Base-by-base conservation (phyloP, 2,797 vertebrate genomes). In the Gorsachius magnificus region DNA sequence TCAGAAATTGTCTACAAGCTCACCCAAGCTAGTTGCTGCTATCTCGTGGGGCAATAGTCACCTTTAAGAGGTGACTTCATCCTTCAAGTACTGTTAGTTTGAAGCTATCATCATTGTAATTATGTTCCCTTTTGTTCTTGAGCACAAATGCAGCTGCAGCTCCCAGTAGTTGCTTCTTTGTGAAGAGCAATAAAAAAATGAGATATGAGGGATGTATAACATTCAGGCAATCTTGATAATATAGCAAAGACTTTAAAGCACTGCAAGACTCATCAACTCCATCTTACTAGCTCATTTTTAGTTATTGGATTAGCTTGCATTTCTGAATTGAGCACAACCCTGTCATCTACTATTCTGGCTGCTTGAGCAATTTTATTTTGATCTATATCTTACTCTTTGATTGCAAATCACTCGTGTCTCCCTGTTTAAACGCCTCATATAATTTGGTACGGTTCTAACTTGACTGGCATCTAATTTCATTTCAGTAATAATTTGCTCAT, bases 251-350 rank as follows among this genome's bases (percentile, higher is more conserved):
- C 74, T 82, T 89, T 90, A 54, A 92, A 95, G 43, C 19, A 76
- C 70, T 90, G 66, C 50, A 66, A 70, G 70, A 58, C 46, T 90
- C 75, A 79, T 89, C 57, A 94, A 82, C 35, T 84, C 61, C 26
- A 82, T 83, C 24, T 89, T 94, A 75, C 46, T 86, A 90, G 21
- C 77, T 92, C 28, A 63, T 87, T 93, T 94, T 90, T 79, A 87
- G 70, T 90, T 93, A 94, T 63, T 94, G 68, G 65, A 84, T 96
- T 92, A 96, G 43, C 54, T 89, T 82, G 43, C 15, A 25, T 51
- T 94, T 92, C 74, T 87, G 83, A 87, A 72, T 72, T 69, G 71
- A 87, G 77, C 22, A 51, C 38, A 58, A 29, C 35, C 24, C 60
- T 88, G 51, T 79, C 58, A 95, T 87, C 31, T 72, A 8, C 66